Percentiles rank a stretch among this genome's conserved stretches.
phyloP scores from a whole-genome alignment of 1,140 invertebrate species.

The Cherax quadricarinatus region DNA sequence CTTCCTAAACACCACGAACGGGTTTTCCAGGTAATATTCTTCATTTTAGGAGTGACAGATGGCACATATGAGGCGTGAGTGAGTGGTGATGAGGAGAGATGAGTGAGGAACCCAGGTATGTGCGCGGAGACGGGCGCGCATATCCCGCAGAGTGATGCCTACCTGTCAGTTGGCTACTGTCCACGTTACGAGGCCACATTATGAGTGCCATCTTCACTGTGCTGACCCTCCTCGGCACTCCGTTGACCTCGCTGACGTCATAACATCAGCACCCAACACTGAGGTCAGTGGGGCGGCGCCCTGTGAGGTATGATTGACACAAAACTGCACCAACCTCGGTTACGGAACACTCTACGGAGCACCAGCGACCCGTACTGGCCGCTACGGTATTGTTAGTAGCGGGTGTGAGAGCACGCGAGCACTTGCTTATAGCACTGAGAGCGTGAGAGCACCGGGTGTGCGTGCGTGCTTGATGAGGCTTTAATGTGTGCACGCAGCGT shows the following conservation, averaged over 20 bases:
- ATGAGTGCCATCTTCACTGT: slow-evolving; percentile 62
- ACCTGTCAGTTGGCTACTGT: slow-evolving; percentile 62
- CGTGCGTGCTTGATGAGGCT: slow-evolving; percentile 23
- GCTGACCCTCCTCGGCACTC: slow-evolving; percentile 10
- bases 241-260: slow-evolving; percentile 48
- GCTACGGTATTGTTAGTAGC: background rate
- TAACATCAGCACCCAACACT: slow-evolving; percentile 54
- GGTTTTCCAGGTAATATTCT: no score
- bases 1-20: no score
- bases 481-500: slow-evolving; percentile 37
- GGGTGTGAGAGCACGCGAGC: background rate
- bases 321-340: background rate
- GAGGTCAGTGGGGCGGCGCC: slow-evolving; percentile 22
- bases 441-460: slow-evolving; percentile 23
- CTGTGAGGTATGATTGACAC: background rate
- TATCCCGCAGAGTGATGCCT: slow-evolving; percentile 40
- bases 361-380: background rate
- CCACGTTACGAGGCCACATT: slow-evolving; percentile 68
- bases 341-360: background rate
- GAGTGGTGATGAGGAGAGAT: background rate
- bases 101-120: background rate
- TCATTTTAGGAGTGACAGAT: no score
- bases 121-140: slow-evolving; percentile 8
- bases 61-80: background rate
- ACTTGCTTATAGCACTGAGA: slow-evolving; percentile 28